These are phyloP conservation scores for Ochropleura plecta DNA, from an alignment of 2,888 invertebrate genomes.

Conservation along the genomic window DNA sequence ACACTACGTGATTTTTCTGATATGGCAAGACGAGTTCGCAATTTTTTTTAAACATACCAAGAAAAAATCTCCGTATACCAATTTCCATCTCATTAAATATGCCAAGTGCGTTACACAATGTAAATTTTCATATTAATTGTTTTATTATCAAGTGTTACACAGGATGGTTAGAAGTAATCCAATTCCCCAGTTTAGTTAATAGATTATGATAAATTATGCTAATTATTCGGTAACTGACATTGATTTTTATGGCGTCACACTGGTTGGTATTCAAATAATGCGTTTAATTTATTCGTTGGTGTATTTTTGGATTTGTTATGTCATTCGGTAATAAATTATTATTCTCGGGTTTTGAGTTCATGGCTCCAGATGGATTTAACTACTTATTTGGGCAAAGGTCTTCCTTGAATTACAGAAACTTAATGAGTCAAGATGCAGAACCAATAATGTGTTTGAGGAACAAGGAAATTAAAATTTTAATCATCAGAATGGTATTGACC, in stretches of 20 bases:
- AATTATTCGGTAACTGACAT: constrained; percentile 66
- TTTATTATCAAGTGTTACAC: constrained; percentile 78
- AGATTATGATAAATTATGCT: constrained; percentile 63
- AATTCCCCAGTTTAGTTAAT: constrained; percentile 66
- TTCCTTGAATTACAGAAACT: background rate
- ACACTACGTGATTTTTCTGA: background rate
- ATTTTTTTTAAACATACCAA: background rate
- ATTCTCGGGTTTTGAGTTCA: background rate
- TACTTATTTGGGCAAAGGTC: background rate
- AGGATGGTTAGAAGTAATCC: constrained; percentile 71
- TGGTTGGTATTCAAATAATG: constrained; percentile 52
- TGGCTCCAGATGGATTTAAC: background rate
- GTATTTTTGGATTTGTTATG: constrained; percentile 15
- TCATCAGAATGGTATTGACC: background rate
- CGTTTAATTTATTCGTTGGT: constrained; percentile 31
- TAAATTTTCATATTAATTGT: constrained; percentile 82
- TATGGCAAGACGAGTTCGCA: background rate
- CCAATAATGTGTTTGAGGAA: constrained; percentile 20
- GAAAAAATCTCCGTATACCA: constrained; percentile 5
- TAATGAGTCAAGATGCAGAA: background rate
- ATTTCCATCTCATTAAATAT: constrained; percentile 28
- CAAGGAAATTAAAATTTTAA: constrained; percentile 21
- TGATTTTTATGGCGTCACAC: constrained; percentile 59
- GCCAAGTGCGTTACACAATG: constrained; percentile 67
- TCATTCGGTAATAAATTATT: constrained; percentile 1